phyloP scores from a whole-genome alignment of 2,797 vertebrate genomes.

The Orientallactaga sibirica region DNA sequence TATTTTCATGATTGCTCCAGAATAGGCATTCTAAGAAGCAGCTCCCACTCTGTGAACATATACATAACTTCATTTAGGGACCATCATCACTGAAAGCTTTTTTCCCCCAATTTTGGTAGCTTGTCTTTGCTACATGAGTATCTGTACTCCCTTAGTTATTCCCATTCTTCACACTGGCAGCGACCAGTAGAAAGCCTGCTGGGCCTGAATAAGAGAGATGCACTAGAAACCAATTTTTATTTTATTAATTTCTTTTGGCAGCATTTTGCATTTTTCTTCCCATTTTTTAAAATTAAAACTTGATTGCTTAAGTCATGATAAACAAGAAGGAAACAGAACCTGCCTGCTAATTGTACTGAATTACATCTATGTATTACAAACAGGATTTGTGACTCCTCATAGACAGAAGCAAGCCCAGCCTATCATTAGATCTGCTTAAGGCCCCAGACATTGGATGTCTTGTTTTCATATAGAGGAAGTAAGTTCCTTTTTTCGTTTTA shows the following conservation, averaged over 20 bases:
- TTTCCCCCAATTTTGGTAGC: constrained; percentile 1
- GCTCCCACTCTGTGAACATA: constrained; percentile 17
- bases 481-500: not conserved
- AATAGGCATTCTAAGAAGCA: constrained; percentile 79
- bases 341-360: constrained; percentile 44
- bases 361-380: constrained; percentile 40
- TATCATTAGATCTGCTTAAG: not conserved
- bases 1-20: constrained; percentile 85
- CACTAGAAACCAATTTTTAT: constrained; percentile 68
- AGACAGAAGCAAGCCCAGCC: not conserved
- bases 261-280: constrained; percentile 56
- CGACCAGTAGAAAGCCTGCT: not conserved
- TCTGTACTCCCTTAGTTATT: constrained; percentile 45
- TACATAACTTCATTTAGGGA: constrained; percentile 46
- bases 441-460: not conserved
- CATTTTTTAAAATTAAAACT: constrained; percentile 78
- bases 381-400: not conserved
- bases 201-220: constrained; percentile 29
- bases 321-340: constrained; percentile 51
- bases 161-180: constrained; percentile 60
- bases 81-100: not conserved
- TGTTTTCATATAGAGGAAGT: not conserved
- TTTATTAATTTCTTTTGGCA: constrained; percentile 74
- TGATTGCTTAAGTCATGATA: constrained; percentile 62
- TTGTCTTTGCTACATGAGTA: constrained; percentile 57